Evolutionary conservation across 2,113 vertebrate species (phyloP).

Genomic region (Aspidoscelis tigris): DNA sequence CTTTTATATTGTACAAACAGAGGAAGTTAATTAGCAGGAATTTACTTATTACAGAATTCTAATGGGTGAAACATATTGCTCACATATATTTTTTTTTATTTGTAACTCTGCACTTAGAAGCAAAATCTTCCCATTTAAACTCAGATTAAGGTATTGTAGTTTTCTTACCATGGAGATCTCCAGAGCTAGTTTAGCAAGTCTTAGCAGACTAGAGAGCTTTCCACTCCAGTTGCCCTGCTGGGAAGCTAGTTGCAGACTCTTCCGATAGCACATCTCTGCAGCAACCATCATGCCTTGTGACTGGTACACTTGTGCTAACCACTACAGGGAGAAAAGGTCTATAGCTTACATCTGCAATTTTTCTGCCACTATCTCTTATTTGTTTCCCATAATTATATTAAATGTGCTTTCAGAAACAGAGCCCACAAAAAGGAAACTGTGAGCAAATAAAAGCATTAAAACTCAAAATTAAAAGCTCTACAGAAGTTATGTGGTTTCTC

Average conservation of each 20-base stretch:
- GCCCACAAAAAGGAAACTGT: background rate
- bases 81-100: background rate
- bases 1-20: background rate
- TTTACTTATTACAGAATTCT: background rate
- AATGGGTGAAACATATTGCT: background rate
- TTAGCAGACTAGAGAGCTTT: slow-evolving; percentile 88
- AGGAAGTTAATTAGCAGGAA: background rate
- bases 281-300: slow-evolving; percentile 89
- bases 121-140: background rate
- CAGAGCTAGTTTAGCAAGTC: slow-evolving; percentile 87
- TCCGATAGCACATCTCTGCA: slow-evolving; percentile 92
- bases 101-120: background rate
- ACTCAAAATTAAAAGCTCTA: background rate
- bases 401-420: background rate
- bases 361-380: background rate
- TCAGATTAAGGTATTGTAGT: background rate
- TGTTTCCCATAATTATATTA: background rate
- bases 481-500: background rate
- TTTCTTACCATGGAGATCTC: slow-evolving; percentile 86
- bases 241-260: slow-evolving; percentile 91
- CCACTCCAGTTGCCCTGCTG: slow-evolving; percentile 86
- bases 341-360: background rate
- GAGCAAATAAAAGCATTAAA: background rate
- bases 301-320: slow-evolving; percentile 90
- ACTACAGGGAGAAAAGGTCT: slow-evolving; percentile 72